Evolutionary conservation across 2,113 vertebrate species (phyloP).

Genomic region (Pungitius pungitius): DNA sequence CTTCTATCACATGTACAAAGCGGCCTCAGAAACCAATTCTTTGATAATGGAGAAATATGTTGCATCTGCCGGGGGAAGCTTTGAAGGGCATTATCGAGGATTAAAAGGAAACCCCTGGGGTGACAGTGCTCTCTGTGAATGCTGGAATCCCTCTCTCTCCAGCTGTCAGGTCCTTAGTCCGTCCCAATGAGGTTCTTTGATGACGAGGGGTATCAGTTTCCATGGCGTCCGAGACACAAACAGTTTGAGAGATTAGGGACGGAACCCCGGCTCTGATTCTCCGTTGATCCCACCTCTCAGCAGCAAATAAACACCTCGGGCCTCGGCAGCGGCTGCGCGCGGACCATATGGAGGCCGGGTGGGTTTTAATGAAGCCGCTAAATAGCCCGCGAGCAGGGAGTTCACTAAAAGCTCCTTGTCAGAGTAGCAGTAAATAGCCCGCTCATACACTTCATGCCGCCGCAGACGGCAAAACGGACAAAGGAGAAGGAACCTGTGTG

Average conservation of each 20-base stretch:
- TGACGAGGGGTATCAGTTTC: constrained; percentile 80
- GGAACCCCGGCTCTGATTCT: constrained; percentile 73
- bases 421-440: constrained; percentile 65
- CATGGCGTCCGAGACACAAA: constrained; percentile 81
- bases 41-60: constrained; percentile 62
- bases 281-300: constrained; percentile 76
- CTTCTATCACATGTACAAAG: constrained; percentile 23
- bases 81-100: constrained; percentile 77
- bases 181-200: constrained; percentile 78
- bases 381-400: constrained; percentile 67
- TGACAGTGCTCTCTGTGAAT: constrained; percentile 63
- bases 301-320: constrained; percentile 82
- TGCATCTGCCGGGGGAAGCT: constrained; percentile 78
- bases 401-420: constrained; percentile 71
- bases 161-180: constrained; percentile 79
- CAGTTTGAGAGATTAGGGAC: constrained; percentile 75
- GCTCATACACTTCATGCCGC: constrained; percentile 49
- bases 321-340: constrained; percentile 43
- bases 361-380: constrained; percentile 75
- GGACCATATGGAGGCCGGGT: constrained; percentile 65
- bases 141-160: constrained; percentile 69
- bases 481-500: constrained; percentile 66
- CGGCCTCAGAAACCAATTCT: constrained; percentile 20
- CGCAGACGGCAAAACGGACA: constrained; percentile 55
- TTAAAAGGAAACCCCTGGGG: constrained; percentile 74